Evolutionary conservation across 23 tunicate genomes (phyloP), one percentile per base, ranked within the genome.

Genomic region (Trididemnum miniatum): DNA sequence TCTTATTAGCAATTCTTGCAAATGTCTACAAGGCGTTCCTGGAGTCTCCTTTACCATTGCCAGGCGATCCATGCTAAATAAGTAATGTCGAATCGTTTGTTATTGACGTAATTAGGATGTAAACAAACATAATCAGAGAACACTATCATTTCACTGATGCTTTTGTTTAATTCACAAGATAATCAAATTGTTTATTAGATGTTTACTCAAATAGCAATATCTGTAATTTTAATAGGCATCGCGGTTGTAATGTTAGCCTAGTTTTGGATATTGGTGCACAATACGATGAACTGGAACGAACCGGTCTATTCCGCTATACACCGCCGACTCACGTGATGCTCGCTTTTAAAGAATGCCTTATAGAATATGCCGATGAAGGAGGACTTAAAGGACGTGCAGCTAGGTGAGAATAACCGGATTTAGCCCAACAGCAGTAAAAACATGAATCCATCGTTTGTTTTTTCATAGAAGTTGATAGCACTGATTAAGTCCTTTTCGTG

Each of bases 311-410:
- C 30, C 49, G 71, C 29, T 74, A 65, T 35, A 83, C 87, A 1
- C 71, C 81, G 0, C 87, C 87, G 25, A 83, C 87, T 74, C 81
- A 83, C 50, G 87, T 60, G 15, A 83, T 83, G 87, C 39, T 52
- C 7, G 87, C 60, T 0, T 83, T 73, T 32, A 73, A 59, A 35
- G 87, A 83, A 83, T 82, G 83, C 1, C 22, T 83, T 1, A 22
- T 66, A 34, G 87, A 83, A 59, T 40, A 63, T n/a, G 2, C n/a
- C 0, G 71, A 74, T 27, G 87, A 83, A 83, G 87, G 87, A 51
- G 71, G 87, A 20, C 1, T 72, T 20, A 35, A 33, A 63, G 71
- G 59, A 1, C 69, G 87, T 26, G 78, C 78, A 29, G 62, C 36
- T 32, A 67, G 86, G 86, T 82, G 59, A 9, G 60, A 27, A 20